Evolutionary conservation across 2,888 invertebrate species (phyloP).

Genomic region (Thereva nobilitata): DNA sequence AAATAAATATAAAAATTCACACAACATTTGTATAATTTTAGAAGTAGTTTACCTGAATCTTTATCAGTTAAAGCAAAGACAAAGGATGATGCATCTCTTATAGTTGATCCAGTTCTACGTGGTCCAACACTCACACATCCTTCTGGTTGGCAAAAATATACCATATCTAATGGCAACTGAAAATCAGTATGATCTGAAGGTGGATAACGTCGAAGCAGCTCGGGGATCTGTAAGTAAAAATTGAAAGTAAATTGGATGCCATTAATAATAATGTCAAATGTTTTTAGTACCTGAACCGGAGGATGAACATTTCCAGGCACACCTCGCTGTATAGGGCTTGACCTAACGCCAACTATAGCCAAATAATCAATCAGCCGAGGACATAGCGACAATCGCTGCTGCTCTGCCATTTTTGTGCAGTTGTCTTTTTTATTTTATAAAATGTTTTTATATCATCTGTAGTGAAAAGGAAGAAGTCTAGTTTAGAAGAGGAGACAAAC

Average conservation of each 20-base stretch:
- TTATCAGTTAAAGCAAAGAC: conserved; percentile 98
- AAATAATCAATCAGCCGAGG: conserved; percentile 93
- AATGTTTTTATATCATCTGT: neutral
- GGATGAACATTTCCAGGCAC: conserved; percentile 66
- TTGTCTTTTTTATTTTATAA: too few species aligned
- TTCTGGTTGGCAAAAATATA: conserved; percentile 99
- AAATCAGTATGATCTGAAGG: conserved; percentile 96
- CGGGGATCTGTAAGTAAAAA: conserved; percentile 73
- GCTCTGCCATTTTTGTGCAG: conserved; percentile 59
- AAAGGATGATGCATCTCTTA: conserved; percentile 92
- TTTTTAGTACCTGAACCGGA: conserved; percentile 71
- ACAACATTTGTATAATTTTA: neutral
- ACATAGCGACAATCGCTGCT: conserved; percentile 80
- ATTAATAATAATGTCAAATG: neutral
- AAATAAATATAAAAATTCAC: neutral
- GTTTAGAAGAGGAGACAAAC: too few species aligned
- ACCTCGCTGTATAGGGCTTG: conserved; percentile 65
- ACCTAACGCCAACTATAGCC: conserved; percentile 92
- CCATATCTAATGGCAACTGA: conserved; percentile 95
- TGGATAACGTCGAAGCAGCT: conserved; percentile 92
- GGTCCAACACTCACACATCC: conserved; percentile 94
- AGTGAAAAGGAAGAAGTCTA: too few species aligned
- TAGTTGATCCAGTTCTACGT: conserved; percentile 69
- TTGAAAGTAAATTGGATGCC: neutral
- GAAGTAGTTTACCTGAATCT: conserved; percentile 73